Base-by-base conservation (phyloP, 2,797 vertebrate species). In the Tachyglossus aculeatus region DNA sequence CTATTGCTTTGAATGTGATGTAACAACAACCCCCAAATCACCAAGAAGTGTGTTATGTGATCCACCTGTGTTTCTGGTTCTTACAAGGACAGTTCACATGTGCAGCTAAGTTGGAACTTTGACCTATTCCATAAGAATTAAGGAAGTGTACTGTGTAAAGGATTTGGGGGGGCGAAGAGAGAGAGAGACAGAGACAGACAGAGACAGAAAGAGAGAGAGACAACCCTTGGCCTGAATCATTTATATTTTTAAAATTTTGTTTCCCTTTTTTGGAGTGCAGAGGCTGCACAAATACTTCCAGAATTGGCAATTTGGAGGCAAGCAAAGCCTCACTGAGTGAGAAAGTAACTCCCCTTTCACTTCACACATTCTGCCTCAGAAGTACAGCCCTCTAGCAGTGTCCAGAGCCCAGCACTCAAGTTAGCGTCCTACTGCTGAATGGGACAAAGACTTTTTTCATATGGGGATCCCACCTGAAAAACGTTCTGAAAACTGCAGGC, bases 241-340 rank as follows among this genome's bases (percentile, higher is more conserved):
- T 14, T 21, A 11, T 51, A 27, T n/a, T n/a, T 68, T 45, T 59
- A 65, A 58, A 73, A 40, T 29, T 57, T 33, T n/a, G n/a, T 40
- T 9, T 24, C 11, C 21, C 12, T 48, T 54, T 44, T 59, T 29
- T 39, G 22, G 9, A 36, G 5, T 33, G 16, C 10, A 38, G 50
- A 12, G 19, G 24, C 31, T 34, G 10, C 2, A 13, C 9, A 8
- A n/a, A 6, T 25, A 8, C 50, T 48, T 24, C 48, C 53, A 40
- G 25, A 39, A 66, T 24, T 13, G 3, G 1, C 22, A n/a, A 39
- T 22, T 7, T 19, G 33, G 33, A n/a, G 22, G 4, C 19, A 9
- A 5, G 24, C 13, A 24, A 10, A 56, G 19, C n/a, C 14, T 7
- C 27, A 44, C 29, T 21, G 34, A 13, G 2, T 22, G 43, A 53